Base-by-base conservation (phyloP, 2,113 vertebrate genomes). In the Pachypanchax playfairii region DNA sequence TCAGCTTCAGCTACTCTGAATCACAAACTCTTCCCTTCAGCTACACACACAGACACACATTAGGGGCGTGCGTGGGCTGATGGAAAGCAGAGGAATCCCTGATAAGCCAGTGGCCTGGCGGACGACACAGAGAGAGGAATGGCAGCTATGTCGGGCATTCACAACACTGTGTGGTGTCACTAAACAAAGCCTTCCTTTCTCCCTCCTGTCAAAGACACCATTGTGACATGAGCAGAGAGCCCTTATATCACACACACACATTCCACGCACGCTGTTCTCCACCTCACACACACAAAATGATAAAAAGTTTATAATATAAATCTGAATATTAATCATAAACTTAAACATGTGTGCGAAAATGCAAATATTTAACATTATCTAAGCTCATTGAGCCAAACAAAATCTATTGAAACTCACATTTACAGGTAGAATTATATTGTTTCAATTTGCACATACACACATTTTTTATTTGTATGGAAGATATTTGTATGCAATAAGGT, bases 141-240 rank as follows among this genome's bases (percentile, higher is more conserved):
- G 92, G 83, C 79, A 95, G 91, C 89, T 92, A 98, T 98, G 94
- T 75, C 61, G 90, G 88, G 93, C 93, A 97, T 96, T 96, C 94
- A 91, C 95, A 98, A 97, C 94, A 96, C 92, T 96, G 94, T 95
- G 92, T 93, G 89, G 90, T 94, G 92, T 93, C 92, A 91, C 92
- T 76, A 89, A 85, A 98, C 96, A 99, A 99, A 96, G 92, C 85
- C 81, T 84, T 86, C 92, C 88, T 92, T 98, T 98, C 96, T 95
- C 90, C 83, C 85, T 94, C 89, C 88, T 93, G 94, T 97, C 95
- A 97, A 97, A 96, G 95, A 92, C 91, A 79, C 91, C 89, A 93
- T 97, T 98, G 96, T 98, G 90, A 86, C 76, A 86, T 72, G 87
- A 78, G 80, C 91, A 93, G 86, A 88, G 90, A 92, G 91, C 92